Percentiles rank a stretch among this genome's conserved stretches.
These are phyloP conservation scores for Trichonephila clavipes DNA, from an alignment of 1,140 invertebrate species.

Conservation along the genomic window DNA sequence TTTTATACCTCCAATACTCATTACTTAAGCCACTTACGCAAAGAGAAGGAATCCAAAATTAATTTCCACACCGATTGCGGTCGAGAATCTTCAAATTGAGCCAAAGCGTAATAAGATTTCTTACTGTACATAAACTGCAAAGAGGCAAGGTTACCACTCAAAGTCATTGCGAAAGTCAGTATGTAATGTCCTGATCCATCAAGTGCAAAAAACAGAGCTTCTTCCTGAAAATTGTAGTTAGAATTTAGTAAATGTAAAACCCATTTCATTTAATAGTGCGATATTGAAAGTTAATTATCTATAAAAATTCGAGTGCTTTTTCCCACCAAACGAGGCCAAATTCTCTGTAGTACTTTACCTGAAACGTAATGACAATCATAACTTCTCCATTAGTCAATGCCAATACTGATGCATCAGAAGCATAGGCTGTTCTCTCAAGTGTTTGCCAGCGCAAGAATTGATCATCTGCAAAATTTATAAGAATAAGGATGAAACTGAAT, in stretches of 20 bases:
- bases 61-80: constrained; percentile 36
- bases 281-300: no score
- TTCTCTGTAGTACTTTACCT: constrained; percentile 8
- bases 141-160: neutral
- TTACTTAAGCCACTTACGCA: constrained; percentile 40
- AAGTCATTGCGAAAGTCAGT: neutral
- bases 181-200: constrained; percentile 50
- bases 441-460: constrained; percentile 65
- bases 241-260: no score
- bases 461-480: constrained; percentile 19
- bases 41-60: constrained; percentile 1
- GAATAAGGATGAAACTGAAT: neutral
- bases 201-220: constrained; percentile 43
- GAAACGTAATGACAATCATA: constrained; percentile 36
- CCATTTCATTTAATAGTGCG: no score
- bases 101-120: constrained; percentile 38
- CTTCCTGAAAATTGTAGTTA: constrained; percentile 37
- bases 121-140: constrained; percentile 66
- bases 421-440: neutral
- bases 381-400: constrained; percentile 46
- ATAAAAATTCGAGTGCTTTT: no score
- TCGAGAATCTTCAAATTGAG: neutral
- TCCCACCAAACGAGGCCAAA: no score
- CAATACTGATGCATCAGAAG: constrained; percentile 46
- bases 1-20: no score